Percentiles rank a stretch among this genome's conserved stretches.
These are phyloP conservation scores for Phenganax subtilis DNA, from an alignment of 92 coral and sea anemone species.

Conservation along the genomic window DNA sequence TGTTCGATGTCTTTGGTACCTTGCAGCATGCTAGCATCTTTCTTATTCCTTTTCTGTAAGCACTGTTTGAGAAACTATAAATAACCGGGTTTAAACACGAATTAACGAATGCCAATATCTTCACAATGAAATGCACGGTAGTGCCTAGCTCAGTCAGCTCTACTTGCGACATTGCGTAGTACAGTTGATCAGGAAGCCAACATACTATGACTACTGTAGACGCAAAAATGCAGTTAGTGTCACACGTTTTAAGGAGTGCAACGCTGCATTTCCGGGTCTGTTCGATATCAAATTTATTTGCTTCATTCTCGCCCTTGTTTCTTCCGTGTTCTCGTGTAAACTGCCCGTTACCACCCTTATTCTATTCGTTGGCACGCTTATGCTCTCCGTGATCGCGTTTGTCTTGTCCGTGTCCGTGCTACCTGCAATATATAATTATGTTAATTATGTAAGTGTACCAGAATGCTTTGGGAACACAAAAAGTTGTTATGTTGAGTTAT, in stretches of 20 bases:
- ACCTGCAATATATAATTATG: too few species aligned
- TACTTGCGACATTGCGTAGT: slow-evolving; percentile 51
- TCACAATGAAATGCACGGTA: slow-evolving; percentile 59
- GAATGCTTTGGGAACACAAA: too few species aligned
- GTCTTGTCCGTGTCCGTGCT: background rate
- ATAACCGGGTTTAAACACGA: slow-evolving; percentile 64
- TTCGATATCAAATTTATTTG: too few species aligned
- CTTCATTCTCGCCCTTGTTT: too few species aligned
- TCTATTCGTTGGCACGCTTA: background rate
- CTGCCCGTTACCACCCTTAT: too few species aligned
- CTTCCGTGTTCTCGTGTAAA: too few species aligned
- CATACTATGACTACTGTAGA: slow-evolving; percentile 62
- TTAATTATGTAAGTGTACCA: too few species aligned
- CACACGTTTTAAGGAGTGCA: slow-evolving; percentile 12
- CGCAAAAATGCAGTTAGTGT: slow-evolving; percentile 36
- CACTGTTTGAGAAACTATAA: slow-evolving; percentile 59
- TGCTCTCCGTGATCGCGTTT: background rate
- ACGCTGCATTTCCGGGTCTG: too few species aligned
- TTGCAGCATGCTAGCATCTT: slow-evolving; percentile 5
- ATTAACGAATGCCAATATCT: slow-evolving; percentile 62
- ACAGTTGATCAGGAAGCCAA: slow-evolving; percentile 82
- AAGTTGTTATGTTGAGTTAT: too few species aligned
- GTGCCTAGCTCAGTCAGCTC: slow-evolving; percentile 52
- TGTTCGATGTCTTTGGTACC: too few species aligned
- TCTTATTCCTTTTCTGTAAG: slow-evolving; percentile 53